Evolutionary conservation across 2,797 vertebrate genomes (phyloP).

Genomic region (Artibeus jamaicensis): DNA sequence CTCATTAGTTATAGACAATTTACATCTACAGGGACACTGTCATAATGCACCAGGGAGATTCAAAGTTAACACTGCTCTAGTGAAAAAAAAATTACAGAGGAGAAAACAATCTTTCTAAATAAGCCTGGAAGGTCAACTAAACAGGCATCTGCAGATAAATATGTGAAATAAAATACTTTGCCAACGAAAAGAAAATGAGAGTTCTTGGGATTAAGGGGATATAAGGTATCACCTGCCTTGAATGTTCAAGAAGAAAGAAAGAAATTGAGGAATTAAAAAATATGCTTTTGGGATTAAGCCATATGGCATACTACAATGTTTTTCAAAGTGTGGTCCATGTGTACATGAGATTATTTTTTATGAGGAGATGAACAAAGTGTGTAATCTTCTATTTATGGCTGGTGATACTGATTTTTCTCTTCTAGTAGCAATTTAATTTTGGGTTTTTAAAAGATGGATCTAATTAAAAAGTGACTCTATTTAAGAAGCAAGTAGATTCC

Average conservation of each 20-base stretch:
- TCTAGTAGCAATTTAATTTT: neutral
- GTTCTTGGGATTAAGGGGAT: conserved; percentile 29
- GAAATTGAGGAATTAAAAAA: conserved; percentile 26
- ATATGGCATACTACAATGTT: neutral
- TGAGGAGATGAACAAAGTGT: neutral
- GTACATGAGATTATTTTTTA: neutral
- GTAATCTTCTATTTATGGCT: neutral
- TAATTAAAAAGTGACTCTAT: neutral
- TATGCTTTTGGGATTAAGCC: neutral
- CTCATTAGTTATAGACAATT: neutral
- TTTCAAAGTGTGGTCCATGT: neutral
- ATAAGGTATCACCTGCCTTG: neutral
- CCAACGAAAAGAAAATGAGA: conserved; percentile 48
- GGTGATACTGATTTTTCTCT: neutral
- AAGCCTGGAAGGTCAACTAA: neutral
- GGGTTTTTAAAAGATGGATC: neutral
- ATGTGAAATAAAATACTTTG: conserved; percentile 37
- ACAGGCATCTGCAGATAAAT: neutral
- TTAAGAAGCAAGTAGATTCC: neutral
- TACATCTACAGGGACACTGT: neutral
- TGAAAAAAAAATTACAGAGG: neutral
- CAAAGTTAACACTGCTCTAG: neutral
- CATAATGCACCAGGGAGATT: neutral
- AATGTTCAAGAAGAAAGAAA: conserved; percentile 8
- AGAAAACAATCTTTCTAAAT: neutral